These are phyloP conservation scores for Scotopteryx bipunctaria DNA, from an alignment of 2,888 invertebrate species.

Conservation along the genomic window DNA sequence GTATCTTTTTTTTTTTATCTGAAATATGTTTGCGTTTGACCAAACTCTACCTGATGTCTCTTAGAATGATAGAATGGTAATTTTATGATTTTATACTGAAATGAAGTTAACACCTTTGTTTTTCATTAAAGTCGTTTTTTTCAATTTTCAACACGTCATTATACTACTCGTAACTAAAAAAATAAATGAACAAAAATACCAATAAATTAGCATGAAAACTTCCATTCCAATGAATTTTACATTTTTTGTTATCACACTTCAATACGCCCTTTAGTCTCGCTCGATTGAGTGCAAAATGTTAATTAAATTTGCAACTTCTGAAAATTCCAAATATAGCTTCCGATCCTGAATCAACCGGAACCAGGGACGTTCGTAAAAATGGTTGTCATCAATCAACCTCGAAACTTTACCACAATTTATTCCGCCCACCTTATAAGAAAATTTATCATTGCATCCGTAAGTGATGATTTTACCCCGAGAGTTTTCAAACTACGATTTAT, in stretches of 20 bases:
- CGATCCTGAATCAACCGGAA: not conserved
- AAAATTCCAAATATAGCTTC: constrained; percentile 6
- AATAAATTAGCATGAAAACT: too few relatives aligned
- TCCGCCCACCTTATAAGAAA: constrained; percentile 28
- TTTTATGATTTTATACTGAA: too few relatives aligned
- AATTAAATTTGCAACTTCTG: not conserved
- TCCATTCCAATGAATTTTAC: not conserved
- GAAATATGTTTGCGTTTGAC: too few relatives aligned
- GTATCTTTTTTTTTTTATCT: too few relatives aligned
- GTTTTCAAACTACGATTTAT: not conserved
- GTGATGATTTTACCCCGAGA: not conserved
- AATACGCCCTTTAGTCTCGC: not conserved
- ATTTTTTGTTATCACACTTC: not conserved
- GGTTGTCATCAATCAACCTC: constrained; percentile 43
- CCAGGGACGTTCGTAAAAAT: constrained; percentile 31
- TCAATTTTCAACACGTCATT: too few relatives aligned
- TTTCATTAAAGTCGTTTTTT: too few relatives aligned
- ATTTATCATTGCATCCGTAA: constrained; percentile 8
- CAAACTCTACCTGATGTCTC: too few relatives aligned
- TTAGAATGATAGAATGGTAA: too few relatives aligned
- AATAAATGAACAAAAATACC: too few relatives aligned
- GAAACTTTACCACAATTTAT: constrained; percentile 40
- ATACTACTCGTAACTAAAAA: too few relatives aligned
- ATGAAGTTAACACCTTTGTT: too few relatives aligned
- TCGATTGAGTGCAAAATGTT: not conserved